A percentile compares a stretch with the other conserved stretches of the same genome.
Conservation (phyloP, 2,113 vertebrate species). For the Otolemur garnettii region DNA sequence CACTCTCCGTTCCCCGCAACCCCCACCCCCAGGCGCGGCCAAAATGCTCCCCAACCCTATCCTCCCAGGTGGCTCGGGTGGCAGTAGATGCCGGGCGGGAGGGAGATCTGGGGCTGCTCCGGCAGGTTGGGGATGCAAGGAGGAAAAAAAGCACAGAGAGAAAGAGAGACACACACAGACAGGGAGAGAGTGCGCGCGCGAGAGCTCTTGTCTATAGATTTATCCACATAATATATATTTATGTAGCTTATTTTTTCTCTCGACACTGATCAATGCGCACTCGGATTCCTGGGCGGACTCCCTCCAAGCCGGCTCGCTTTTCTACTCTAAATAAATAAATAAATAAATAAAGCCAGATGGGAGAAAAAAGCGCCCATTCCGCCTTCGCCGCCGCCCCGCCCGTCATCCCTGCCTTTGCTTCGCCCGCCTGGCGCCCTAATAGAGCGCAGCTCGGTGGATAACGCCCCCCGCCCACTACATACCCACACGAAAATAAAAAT, state of each 20-base stretch:
- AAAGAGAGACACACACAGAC: not conserved
- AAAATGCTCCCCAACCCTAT: conserved; percentile 4
- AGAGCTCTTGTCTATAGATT: conserved; percentile 79
- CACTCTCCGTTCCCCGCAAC: not conserved
- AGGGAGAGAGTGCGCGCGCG: not conserved
- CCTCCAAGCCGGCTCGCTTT: conserved; percentile 73
- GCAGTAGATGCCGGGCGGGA: conserved; percentile 24
- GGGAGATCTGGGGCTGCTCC: conserved; percentile 65
- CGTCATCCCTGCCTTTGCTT: conserved; percentile 78
- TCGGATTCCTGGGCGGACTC: conserved; percentile 68
- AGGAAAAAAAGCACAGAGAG: conserved; percentile 27
- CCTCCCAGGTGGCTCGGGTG: conserved; percentile 65
- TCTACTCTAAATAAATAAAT: conserved; percentile 82
- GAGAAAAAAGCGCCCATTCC: conserved; percentile 78
- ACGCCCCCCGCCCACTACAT: conserved; percentile 9
- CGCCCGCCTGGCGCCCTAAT: conserved; percentile 71
- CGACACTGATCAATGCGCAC: conserved; percentile 79
- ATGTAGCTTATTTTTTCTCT: conserved; percentile 78
- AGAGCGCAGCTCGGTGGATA: conserved; percentile 66
- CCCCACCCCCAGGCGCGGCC: not conserved
- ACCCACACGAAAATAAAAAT: conserved; percentile 73
- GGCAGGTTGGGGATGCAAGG: conserved; percentile 72
- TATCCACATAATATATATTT: conserved; percentile 83
- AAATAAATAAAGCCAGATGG: conserved; percentile 82
- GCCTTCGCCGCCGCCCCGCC: conserved; percentile 81